Conservation (phyloP, 2,797 vertebrate genomes). For the Onychomys torridus region DNA sequence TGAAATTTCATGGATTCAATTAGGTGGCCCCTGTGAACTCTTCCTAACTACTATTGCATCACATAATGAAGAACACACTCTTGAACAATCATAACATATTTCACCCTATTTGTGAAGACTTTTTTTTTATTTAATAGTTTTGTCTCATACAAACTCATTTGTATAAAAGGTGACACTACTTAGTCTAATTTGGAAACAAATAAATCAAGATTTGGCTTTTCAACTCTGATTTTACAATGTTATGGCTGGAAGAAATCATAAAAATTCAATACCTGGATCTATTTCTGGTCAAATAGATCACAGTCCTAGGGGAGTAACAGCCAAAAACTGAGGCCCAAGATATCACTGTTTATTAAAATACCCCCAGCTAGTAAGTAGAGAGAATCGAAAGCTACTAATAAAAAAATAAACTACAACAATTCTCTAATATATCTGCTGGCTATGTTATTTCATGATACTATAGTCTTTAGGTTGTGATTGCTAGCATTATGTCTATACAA, state of each 20-base stretch:
- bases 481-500: not conserved
- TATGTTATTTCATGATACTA: not conserved
- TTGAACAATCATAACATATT: not conserved
- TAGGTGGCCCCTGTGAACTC: not conserved
- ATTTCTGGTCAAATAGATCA: not conserved
- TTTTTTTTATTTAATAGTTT: slow-evolving; percentile 2
- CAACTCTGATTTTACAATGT: slow-evolving; percentile 2
- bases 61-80: not conserved
- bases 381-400: not conserved
- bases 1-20: not conserved
- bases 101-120: not conserved
- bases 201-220: slow-evolving; percentile 45
- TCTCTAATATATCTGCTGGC: not conserved
- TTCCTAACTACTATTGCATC: not conserved
- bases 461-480: not conserved
- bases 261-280: not conserved
- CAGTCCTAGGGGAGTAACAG: not conserved
- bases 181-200: not conserved
- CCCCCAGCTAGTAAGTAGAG: not conserved
- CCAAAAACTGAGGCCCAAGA: not conserved
- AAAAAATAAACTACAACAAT: not conserved
- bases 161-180: not conserved
- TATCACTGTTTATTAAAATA: not conserved
- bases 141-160: not conserved
- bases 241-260: not conserved